Evolutionary conservation across 92 coral and sea anemone species (phyloP).

Genomic region (Zoanthus gigantus): DNA sequence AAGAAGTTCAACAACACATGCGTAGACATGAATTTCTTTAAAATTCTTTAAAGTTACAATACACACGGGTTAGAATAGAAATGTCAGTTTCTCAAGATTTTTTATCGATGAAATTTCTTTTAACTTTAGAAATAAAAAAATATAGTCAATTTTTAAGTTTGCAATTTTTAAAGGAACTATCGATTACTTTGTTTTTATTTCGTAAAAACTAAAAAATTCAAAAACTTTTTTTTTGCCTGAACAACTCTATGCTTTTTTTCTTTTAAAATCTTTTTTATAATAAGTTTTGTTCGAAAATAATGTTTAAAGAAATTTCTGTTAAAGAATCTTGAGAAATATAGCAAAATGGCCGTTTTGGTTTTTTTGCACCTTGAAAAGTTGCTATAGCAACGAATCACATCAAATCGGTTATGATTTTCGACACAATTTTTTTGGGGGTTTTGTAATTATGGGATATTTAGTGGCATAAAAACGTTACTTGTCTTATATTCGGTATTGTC

Average conservation of each 20-base stretch:
- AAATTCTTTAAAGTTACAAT: neutral
- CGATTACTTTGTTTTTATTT: neutral
- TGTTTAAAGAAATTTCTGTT: conserved; percentile 1
- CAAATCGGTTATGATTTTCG: neutral
- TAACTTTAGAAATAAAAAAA: neutral
- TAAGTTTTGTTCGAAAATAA: neutral
- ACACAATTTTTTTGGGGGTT: neutral
- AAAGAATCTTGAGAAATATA: conserved; percentile 3
- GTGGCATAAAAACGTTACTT: conserved; percentile 16
- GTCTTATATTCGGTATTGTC: neutral
- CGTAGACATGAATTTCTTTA: too few species aligned
- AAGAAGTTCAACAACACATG: too few species aligned
- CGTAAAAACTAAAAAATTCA: conserved; percentile 1
- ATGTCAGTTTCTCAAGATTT: neutral
- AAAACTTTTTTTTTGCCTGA: neutral
- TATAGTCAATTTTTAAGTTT: neutral
- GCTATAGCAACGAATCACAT: conserved; percentile 13
- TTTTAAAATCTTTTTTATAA: neutral
- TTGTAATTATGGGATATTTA: neutral
- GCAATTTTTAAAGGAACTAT: neutral
- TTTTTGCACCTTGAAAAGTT: neutral
- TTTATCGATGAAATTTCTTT: neutral
- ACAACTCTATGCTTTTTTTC: conserved; percentile 2
- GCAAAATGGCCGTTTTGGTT: conserved; percentile 2
- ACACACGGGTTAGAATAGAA: neutral